Percentiles rank a stretch among this genome's conserved stretches.
Conservation (phyloP, 2,113 vertebrate species). For the Myotis davidii region DNA sequence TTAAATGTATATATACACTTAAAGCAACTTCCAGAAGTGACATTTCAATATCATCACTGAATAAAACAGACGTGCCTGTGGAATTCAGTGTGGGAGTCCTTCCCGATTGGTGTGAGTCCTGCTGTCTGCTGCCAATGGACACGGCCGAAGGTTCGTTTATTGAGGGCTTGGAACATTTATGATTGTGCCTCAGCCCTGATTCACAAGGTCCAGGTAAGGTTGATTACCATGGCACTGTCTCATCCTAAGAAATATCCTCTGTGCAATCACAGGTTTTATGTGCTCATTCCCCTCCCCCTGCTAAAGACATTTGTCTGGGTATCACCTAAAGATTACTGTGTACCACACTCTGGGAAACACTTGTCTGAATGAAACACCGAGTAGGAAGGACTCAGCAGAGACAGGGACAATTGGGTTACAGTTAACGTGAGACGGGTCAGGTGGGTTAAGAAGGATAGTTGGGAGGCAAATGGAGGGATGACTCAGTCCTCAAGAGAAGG, state of each 20-base stretch:
- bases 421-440: not conserved
- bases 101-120: no score
- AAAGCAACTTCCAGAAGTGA: not conserved
- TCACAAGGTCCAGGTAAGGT: not conserved
- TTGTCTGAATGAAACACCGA: not conserved
- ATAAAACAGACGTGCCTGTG: not conserved
- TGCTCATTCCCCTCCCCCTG: not conserved
- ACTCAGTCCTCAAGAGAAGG: not conserved
- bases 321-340: not conserved
- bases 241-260: not conserved
- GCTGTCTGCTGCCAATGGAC: not conserved
- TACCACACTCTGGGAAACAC: not conserved
- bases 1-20: not conserved
- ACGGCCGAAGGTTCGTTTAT: accelerated
- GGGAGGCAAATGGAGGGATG: not conserved
- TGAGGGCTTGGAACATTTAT: not conserved
- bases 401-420: not conserved
- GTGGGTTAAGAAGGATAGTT: not conserved
- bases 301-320: not conserved
- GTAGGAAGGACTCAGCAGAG: not conserved
- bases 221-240: not conserved
- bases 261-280: constrained; percentile 32
- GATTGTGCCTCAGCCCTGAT: not conserved
- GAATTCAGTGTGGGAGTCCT: not conserved
- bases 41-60: not conserved